Conservation (phyloP, 1,140 invertebrate species). For the Drosophila cardini region DNA sequence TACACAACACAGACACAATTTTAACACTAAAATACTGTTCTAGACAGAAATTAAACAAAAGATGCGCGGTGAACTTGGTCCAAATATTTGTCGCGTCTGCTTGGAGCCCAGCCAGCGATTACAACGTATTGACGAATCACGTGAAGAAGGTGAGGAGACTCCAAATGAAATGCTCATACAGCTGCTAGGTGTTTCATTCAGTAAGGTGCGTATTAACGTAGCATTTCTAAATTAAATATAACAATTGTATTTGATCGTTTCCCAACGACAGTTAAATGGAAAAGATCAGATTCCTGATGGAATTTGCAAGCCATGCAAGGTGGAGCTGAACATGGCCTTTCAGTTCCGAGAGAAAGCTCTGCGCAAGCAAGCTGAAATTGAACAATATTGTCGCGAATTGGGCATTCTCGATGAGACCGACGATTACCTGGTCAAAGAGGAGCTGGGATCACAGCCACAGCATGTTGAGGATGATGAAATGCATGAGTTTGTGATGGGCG, state of each 20-base stretch:
- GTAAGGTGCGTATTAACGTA: conserved; percentile 50
- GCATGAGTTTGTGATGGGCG: conserved; percentile 53
- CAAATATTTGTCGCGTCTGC: conserved; percentile 75
- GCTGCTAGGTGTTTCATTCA: conserved; percentile 67
- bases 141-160: conserved; percentile 78
- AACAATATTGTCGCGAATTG: conserved; percentile 56
- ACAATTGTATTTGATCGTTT: not conserved
- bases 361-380: conserved; percentile 62
- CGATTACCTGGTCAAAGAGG: conserved; percentile 64
- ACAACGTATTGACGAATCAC: conserved; percentile 65
- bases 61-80: conserved; percentile 68
- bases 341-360: conserved; percentile 77
- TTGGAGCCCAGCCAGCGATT: conserved; percentile 60
- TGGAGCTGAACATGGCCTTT: conserved; percentile 78
- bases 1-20: conserved; percentile 77
- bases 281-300: conserved; percentile 67
- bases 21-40: conserved; percentile 80
- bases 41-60: conserved; percentile 58
- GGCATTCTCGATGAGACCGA: conserved; percentile 59
- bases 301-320: conserved; percentile 74
- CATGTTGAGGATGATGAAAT: conserved; percentile 62
- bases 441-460: conserved; percentile 35
- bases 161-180: conserved; percentile 77
- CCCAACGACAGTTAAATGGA: conserved; percentile 54
- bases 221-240: not conserved